Conservation (phyloP, 2,888 invertebrate species). For the Serrognathus titanus region DNA sequence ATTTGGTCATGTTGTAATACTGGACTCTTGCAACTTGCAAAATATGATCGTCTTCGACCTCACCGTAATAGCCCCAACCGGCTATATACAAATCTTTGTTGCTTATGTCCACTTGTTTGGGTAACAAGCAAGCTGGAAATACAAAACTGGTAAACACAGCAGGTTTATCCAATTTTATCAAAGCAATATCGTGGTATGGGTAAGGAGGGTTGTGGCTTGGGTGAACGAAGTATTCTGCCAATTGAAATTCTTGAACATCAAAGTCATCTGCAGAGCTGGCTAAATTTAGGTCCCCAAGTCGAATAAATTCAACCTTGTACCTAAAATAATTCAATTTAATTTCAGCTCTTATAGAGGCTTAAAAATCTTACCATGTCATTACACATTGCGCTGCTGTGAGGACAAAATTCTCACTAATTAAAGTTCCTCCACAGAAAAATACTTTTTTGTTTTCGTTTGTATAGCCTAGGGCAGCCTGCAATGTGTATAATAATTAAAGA, state of each 20-base stretch:
- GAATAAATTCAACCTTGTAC: slow-evolving; percentile 19
- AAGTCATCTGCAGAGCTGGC: slow-evolving; percentile 28
- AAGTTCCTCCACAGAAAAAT: slow-evolving; percentile 63
- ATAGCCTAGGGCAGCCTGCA: slow-evolving; percentile 39
- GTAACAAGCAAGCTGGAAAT: slow-evolving; percentile 48
- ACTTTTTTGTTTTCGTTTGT: slow-evolving; percentile 36
- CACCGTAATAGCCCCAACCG: neutral
- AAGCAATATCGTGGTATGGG: slow-evolving; percentile 53
- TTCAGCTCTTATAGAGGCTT: neutral
- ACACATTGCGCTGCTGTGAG: slow-evolving; percentile 68
- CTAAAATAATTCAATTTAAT: neutral
- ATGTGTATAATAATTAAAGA: neutral
- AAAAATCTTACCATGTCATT: slow-evolving; percentile 24
- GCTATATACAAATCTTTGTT: neutral
- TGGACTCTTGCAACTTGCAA: neutral
- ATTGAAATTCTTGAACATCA: slow-evolving; percentile 35
- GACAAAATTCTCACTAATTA: slow-evolving; percentile 61
- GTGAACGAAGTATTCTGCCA: slow-evolving; percentile 41
- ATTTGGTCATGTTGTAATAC: neutral
- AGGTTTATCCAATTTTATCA: slow-evolving; percentile 44
- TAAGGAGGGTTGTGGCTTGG: slow-evolving; percentile 43
- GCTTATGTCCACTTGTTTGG: neutral
- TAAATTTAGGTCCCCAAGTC: slow-evolving; percentile 51
- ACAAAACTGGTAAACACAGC: slow-evolving; percentile 43
- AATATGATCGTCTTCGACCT: neutral